Conservation (phyloP, 2,797 vertebrate species). For the Threskiornis aethiopicus region DNA sequence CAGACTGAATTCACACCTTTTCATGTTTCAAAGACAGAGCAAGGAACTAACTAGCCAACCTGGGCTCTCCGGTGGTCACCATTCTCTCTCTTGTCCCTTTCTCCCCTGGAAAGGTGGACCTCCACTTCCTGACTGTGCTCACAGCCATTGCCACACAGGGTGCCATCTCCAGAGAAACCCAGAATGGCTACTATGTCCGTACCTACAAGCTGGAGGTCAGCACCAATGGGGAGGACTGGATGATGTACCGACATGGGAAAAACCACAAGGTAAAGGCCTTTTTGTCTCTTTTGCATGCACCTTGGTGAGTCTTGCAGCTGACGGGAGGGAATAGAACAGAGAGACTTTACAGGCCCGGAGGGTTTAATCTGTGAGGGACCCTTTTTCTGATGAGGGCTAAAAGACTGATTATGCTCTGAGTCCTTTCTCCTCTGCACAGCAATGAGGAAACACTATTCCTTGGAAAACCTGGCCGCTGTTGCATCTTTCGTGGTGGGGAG, state of each 20-base stretch:
- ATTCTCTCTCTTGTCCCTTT: background rate
- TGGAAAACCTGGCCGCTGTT: slow-evolving; percentile 59
- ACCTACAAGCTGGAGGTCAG: slow-evolving; percentile 97
- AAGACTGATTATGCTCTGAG: background rate
- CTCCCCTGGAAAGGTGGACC: slow-evolving; percentile 77
- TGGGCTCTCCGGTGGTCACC: background rate
- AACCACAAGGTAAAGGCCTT: slow-evolving; percentile 89
- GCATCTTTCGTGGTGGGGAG: slow-evolving; percentile 13
- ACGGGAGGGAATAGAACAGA: background rate
- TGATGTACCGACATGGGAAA: slow-evolving; percentile 96
- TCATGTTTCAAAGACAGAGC: background rate
- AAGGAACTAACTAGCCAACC: background rate
- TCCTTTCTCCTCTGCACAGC: slow-evolving; percentile 42
- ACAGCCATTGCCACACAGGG: slow-evolving; percentile 96
- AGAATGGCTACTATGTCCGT: slow-evolving; percentile 90
- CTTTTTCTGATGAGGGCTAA: background rate
- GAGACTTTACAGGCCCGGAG: background rate
- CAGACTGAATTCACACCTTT: background rate
- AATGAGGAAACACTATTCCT: slow-evolving; percentile 48
- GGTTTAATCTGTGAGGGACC: background rate
- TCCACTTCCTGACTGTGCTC: slow-evolving; percentile 87
- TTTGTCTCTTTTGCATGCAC: background rate
- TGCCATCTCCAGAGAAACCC: slow-evolving; percentile 93
- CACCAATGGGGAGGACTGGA: slow-evolving; percentile 99
- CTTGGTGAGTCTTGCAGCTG: background rate